These are phyloP conservation scores for Upupa epops DNA, from an alignment of 2,113 vertebrate species.

Conservation along the genomic window DNA sequence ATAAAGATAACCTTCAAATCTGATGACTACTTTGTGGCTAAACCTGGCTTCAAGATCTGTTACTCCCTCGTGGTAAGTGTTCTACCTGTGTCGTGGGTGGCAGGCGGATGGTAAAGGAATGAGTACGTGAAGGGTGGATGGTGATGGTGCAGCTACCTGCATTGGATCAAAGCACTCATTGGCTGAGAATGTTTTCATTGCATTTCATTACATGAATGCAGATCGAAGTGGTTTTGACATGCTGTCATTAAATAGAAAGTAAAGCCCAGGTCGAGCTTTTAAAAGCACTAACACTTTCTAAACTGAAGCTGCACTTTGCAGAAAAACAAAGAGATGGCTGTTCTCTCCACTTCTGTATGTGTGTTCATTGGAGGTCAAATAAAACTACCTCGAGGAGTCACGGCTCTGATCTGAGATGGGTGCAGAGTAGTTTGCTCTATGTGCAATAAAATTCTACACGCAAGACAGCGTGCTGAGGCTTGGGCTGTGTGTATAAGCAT, in stretches of 20 bases:
- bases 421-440: background rate
- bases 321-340: slow-evolving; percentile 17
- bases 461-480: background rate
- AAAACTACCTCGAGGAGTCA: background rate
- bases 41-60: slow-evolving; percentile 95
- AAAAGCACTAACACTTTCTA: background rate
- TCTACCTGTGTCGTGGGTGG: background rate
- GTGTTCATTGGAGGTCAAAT: slow-evolving; percentile 4
- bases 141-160: background rate
- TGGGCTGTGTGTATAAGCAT: background rate
- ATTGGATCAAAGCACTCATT: background rate
- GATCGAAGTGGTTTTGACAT: slow-evolving; percentile 15
- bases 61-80: slow-evolving; percentile 91
- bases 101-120: background rate
- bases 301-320: background rate
- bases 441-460: background rate
- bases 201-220: background rate
- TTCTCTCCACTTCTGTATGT: background rate
- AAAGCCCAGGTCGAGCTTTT: slow-evolving; percentile 19
- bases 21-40: slow-evolving; percentile 95
- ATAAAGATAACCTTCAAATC: slow-evolving; percentile 97
- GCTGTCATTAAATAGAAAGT: slow-evolving; percentile 14
- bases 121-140: background rate
- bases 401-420: background rate
- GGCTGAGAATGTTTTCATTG: slow-evolving; percentile 20